Evolutionary conservation across 2,113 vertebrate genomes (phyloP).

Genomic region (Calidris pygmaea): DNA sequence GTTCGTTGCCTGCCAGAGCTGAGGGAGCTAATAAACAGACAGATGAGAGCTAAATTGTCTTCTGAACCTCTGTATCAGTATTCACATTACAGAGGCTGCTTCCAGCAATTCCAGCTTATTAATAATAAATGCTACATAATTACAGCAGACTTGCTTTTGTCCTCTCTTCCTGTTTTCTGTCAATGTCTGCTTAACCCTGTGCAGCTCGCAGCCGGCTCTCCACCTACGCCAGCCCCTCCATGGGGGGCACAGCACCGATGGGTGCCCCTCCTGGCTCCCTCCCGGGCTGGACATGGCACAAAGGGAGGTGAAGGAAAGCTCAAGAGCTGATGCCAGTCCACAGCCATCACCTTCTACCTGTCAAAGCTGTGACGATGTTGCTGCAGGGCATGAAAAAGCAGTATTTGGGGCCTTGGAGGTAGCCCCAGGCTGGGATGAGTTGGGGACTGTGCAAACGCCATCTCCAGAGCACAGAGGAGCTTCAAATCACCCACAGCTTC

Average conservation of each 20-base stretch:
- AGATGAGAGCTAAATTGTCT: slow-evolving; percentile 64
- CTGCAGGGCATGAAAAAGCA: not conserved
- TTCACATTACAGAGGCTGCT: slow-evolving; percentile 79
- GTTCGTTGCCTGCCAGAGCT: slow-evolving; percentile 8
- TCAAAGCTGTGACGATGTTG: not conserved
- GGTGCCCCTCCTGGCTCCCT: not conserved
- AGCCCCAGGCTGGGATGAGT: not conserved
- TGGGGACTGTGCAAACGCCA: fast-evolving
- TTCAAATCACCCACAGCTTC: not conserved
- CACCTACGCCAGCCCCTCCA: not conserved
- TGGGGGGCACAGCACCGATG: fast-evolving
- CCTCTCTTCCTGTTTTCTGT: slow-evolving; percentile 77
- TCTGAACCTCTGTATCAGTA: slow-evolving; percentile 70
- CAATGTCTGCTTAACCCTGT: slow-evolving; percentile 65
- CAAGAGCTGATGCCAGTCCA: not conserved
- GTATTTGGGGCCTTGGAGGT: not conserved
- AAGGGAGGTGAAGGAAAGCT: not conserved
- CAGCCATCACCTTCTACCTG: not conserved
- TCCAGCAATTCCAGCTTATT: slow-evolving; percentile 82
- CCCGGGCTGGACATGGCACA: fast-evolving
- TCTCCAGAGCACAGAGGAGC: not conserved
- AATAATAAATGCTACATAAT: slow-evolving; percentile 86
- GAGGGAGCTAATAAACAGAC: slow-evolving; percentile 65
- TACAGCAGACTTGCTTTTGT: slow-evolving; percentile 74
- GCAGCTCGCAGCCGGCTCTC: not conserved